A percentile compares a stretch with the other conserved stretches of the same genome.
These are phyloP conservation scores for Eupsilia transversa DNA, from an alignment of 2,888 invertebrate genomes.

Conservation along the genomic window DNA sequence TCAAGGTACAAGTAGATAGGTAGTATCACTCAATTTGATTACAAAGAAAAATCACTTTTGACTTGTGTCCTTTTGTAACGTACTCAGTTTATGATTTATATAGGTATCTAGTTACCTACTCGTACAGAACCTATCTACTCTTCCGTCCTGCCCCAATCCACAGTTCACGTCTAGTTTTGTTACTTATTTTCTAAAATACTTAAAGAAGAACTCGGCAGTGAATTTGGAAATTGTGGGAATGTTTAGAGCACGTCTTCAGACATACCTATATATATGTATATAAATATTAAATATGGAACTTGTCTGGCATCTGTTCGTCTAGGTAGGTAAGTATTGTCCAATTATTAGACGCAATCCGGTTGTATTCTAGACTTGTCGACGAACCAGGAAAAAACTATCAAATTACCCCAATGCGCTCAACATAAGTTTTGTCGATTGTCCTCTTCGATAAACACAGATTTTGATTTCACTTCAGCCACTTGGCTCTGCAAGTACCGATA, in stretches of 20 bases:
- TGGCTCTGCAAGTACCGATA: background rate
- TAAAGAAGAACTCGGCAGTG: too few species aligned
- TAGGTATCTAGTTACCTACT: too few species aligned
- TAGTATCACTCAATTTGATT: background rate
- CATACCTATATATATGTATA: background rate
- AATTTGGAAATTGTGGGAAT: background rate
- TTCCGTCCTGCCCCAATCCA: too few species aligned
- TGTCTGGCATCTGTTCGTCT: background rate
- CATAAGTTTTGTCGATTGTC: conserved; percentile 22
- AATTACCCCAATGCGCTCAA: conserved; percentile 13
- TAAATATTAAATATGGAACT: conserved; percentile 22
- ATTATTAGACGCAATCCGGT: conserved; percentile 10
- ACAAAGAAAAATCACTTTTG: background rate
- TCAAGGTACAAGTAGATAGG: background rate
- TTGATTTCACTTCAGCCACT: conserved; percentile 17
- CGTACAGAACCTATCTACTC: background rate
- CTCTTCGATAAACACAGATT: background rate
- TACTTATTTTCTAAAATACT: background rate
- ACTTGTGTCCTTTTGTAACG: background rate
- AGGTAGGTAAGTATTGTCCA: background rate
- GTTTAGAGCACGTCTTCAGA: background rate
- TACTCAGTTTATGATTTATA: background rate
- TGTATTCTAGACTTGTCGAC: conserved; percentile 2
- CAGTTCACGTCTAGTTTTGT: too few species aligned
- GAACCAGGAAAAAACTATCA: conserved; percentile 32